phyloP scores from a whole-genome alignment of 2,113 vertebrate genomes.

The Cyprinodon variegatus region DNA sequence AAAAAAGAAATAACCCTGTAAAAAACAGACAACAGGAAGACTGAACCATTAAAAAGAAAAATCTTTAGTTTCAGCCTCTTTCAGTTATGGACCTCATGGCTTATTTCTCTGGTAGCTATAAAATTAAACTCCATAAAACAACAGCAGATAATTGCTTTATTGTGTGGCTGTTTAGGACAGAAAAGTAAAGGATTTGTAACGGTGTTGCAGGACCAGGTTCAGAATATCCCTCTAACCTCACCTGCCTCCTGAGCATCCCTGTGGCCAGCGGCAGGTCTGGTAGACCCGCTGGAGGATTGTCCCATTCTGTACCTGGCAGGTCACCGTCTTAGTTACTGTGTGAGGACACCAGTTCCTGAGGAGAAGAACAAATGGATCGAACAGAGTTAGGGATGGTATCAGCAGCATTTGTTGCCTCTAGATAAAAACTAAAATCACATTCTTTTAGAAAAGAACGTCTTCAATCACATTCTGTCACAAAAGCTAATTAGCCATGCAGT shows the following conservation, averaged over 20 bases:
- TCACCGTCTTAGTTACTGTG: slow-evolving; percentile 87
- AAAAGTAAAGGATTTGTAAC: neutral
- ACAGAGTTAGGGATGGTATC: neutral
- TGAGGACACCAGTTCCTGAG: slow-evolving; percentile 96
- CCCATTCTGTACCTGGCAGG: slow-evolving; percentile 94
- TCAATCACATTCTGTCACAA: slow-evolving; percentile 13
- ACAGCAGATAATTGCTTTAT: neutral
- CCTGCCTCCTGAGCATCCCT: slow-evolving; percentile 90
- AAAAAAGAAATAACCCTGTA: neutral
- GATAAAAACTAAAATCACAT: slow-evolving; percentile 9
- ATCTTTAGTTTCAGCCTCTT: neutral
- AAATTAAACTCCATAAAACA: neutral
- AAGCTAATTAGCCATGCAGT: slow-evolving; percentile 36
- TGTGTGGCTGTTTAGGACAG: neutral
- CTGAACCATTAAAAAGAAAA: no score
- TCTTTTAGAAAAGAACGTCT: slow-evolving; percentile 6
- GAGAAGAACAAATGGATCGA: neutral
- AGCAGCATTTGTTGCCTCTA: neutral
- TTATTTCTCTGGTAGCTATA: neutral
- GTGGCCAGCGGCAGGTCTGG: slow-evolving; percentile 93
- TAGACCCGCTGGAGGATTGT: slow-evolving; percentile 92
- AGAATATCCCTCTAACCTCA: slow-evolving; percentile 58
- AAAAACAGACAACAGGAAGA: neutral
- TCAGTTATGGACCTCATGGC: neutral
- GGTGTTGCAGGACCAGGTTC: neutral